Base-by-base conservation (phyloP, 2,797 vertebrate species). In the Stomatorhinus walkeri region DNA sequence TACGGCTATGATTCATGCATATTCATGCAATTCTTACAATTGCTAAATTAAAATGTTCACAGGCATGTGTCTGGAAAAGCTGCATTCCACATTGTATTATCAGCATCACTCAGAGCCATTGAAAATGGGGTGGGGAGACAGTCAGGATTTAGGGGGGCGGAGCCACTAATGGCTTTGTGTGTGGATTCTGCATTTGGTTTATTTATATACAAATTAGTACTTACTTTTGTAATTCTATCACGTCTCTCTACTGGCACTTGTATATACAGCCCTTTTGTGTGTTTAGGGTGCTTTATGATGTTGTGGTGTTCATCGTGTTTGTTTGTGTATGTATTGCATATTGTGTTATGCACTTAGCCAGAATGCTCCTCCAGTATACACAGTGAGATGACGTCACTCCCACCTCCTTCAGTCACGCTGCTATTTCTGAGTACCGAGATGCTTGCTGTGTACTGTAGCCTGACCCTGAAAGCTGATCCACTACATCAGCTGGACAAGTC, bases 401-500 rank as follows among this genome's bases (percentile, higher is more conserved):
- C 0, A 16, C 81, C 19, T 24, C 46, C 64, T 9, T 22, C 32
- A 7, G 90, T 91, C 90, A 93, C 91, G 83, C 90, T 90, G 92
- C 94, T 91, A 68, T 89, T 91, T 95, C 93, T 88, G 90, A 91
- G 89, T 89, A 91, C 93, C 92, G 90, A 93, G 91, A 90, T 93
- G 86, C 92, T 92, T 91, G 93, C 93, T 93, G 94, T 90, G 90
- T 92, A 91, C 85, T 93, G 94, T 93, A 93, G 94, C 92, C 92
- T 76, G 85, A 84, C 89, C 48, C 92, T 88, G 91, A 91, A 83
- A 90, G 90, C 90, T 93, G 93, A 93, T 92, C 94, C 93, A 93
- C 92, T 91, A 87, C 90, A 91, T 88, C 90, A 88, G 90, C 54
- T 48, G 87, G 88, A 46, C 89, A 88, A 89, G 90, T 89, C 92